Evolutionary conservation across 2,888 invertebrate genomes (phyloP).

Genomic region (Polia nebulosa): DNA sequence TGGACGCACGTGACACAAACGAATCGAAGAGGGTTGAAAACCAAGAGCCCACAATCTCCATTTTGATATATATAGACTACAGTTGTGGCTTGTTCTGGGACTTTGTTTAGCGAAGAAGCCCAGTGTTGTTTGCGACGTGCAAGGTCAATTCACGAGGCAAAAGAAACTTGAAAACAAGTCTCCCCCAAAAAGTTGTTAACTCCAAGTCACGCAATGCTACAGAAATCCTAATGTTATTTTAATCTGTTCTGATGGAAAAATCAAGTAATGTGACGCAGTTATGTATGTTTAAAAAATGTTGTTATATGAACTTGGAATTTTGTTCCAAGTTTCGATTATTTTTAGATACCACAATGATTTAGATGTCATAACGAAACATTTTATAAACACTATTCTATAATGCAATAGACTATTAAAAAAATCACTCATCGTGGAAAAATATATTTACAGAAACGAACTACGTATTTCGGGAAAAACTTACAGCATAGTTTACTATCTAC

Average conservation of each 20-base stretch:
- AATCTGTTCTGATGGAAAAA: neutral
- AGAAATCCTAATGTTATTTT: slow-evolving; percentile 17
- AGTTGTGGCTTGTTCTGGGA: slow-evolving; percentile 9
- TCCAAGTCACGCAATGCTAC: slow-evolving; percentile 7
- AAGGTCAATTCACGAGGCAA: slow-evolving; percentile 1
- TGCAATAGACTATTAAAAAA: too few species aligned
- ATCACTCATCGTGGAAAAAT: too few species aligned
- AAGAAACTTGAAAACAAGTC: neutral
- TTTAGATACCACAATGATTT: neutral
- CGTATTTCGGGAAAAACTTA: neutral
- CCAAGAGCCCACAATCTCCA: slow-evolving; percentile 3
- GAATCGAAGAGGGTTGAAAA: slow-evolving; percentile 26
- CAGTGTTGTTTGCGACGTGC: neutral
- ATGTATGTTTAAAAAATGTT: neutral
- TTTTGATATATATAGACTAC: slow-evolving; percentile 22
- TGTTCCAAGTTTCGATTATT: neutral
- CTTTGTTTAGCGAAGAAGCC: slow-evolving; percentile 16
- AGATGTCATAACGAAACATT: neutral
- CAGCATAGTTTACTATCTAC: neutral
- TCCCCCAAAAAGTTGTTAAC: slow-evolving; percentile 8
- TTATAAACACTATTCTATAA: too few species aligned
- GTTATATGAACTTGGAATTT: neutral
- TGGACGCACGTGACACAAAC: slow-evolving; percentile 30
- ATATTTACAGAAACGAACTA: too few species aligned
- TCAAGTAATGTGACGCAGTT: neutral